These are phyloP conservation scores for Diorhabda elongata DNA, from an alignment of 1,140 invertebrate genomes.

Conservation along the genomic window DNA sequence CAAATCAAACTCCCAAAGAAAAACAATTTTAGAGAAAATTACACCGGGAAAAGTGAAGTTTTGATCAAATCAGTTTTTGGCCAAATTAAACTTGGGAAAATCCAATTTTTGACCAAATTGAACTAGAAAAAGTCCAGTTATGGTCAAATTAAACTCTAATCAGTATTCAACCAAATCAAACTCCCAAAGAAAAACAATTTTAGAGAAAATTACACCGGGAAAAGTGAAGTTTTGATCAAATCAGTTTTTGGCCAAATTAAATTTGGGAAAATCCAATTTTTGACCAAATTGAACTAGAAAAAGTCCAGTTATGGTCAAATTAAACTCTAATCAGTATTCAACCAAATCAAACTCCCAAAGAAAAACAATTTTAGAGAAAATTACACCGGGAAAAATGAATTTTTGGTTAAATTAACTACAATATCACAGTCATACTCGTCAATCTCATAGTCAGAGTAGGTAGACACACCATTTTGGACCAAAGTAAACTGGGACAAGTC, in stretches of 20 bases:
- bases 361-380: not conserved
- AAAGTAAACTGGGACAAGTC: too few relatives aligned
- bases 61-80: not conserved
- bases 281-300: not conserved
- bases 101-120: not conserved
- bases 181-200: too few relatives aligned
- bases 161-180: not conserved
- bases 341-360: not conserved
- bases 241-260: not conserved
- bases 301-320: not conserved
- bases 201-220: too few relatives aligned
- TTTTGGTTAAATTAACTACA: too few relatives aligned
- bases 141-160: not conserved
- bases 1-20: too few relatives aligned
- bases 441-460: too few relatives aligned
- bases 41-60: too few relatives aligned
- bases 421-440: too few relatives aligned
- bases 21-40: too few relatives aligned
- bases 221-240: not conserved
- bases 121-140: not conserved
- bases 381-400: too few relatives aligned
- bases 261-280: not conserved
- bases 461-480: too few relatives aligned
- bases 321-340: not conserved
- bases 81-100: not conserved